Conservation (phyloP, 2,888 invertebrate genomes). For the Portevinia maculata region DNA sequence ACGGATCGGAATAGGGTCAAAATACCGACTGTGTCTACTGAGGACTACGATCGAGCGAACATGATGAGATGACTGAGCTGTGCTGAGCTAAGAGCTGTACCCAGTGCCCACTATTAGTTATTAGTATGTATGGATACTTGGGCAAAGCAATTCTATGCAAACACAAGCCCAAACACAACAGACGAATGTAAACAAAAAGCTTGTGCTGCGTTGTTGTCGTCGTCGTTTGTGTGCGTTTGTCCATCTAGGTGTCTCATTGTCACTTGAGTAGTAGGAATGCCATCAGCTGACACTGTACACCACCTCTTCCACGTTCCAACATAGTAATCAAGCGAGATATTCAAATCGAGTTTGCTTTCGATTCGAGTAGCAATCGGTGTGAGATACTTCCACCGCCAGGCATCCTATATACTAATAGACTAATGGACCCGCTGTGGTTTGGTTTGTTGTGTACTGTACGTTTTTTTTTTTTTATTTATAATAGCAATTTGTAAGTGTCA, state of each 20-base stretch:
- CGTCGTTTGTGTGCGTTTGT: conserved; percentile 7
- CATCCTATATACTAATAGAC: conserved; percentile 31
- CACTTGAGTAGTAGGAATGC: conserved; percentile 30
- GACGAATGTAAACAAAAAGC: conserved; percentile 30
- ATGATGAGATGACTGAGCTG: neutral
- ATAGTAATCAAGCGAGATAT: conserved; percentile 49
- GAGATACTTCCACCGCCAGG: conserved; percentile 43
- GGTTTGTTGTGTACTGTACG: neutral
- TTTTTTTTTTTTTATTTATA: conserved; percentile 22
- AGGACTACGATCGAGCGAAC: conserved; percentile 7
- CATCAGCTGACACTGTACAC: conserved; percentile 55
- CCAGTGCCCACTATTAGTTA: neutral
- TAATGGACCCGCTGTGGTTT: conserved; percentile 32
- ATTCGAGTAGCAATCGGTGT: conserved; percentile 40
- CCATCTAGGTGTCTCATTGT: conserved; percentile 29
- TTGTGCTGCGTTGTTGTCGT: conserved; percentile 5
- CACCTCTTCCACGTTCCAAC: conserved; percentile 18
- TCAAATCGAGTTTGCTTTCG: conserved; percentile 72
- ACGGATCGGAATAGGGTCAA: conserved; percentile 65
- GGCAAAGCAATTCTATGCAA: conserved; percentile 53
- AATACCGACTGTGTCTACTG: conserved; percentile 49
- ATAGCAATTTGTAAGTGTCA: conserved; percentile 73
- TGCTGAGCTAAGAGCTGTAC: neutral
- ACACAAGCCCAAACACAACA: conserved; percentile 23
- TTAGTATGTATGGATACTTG: conserved; percentile 1